Evolutionary conservation across 2,888 invertebrate species (phyloP), one percentile per base, ranked within the genome.

Genomic region (Mongoloraphidia duomilia): DNA sequence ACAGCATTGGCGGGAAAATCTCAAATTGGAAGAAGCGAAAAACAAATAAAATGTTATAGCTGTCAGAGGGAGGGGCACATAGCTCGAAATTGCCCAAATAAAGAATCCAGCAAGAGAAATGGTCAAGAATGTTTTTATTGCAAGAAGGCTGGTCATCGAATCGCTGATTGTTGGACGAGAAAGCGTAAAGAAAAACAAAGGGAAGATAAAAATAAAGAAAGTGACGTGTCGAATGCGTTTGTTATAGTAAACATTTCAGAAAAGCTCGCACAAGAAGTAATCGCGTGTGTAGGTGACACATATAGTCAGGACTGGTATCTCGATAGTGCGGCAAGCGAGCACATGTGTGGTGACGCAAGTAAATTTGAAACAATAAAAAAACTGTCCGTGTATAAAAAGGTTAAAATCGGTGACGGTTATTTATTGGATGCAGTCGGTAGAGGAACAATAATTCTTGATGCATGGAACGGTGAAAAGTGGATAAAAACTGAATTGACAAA

Each of bases 301-400:
- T n/a, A n/a, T n/a, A n/a, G n/a, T n/a, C n/a, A n/a, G n/a, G n/a
- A n/a, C n/a, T n/a, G n/a, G n/a, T n/a, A n/a, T n/a, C n/a, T n/a
- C n/a, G n/a, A n/a, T n/a, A n/a, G n/a, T n/a, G n/a, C n/a, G n/a
- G n/a, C n/a, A n/a, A n/a, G n/a, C n/a, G n/a, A n/a, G n/a, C 55
- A 54, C 42, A 54, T 55, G 52, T 55, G 55, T 44, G 46, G 41
- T 33, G 44, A 45, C 9, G 47, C 33, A 34, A 44, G 50, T n/a
- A 13, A 44, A n/a, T 53, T 55, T 44, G 13, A 41, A 40, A 42
- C 40, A 12, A 46, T 44, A 46, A 43, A 49, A 51, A 36, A 12
- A 34, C 41, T 41, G 10, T 12, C 10, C 12, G 39, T n/a, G n/a
- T n/a, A n/a, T n/a, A n/a, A n/a, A n/a, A n/a, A n/a, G n/a, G n/a